Evolutionary conservation across 2,888 invertebrate species (phyloP).

Genomic region (Hybos culiciformis): DNA sequence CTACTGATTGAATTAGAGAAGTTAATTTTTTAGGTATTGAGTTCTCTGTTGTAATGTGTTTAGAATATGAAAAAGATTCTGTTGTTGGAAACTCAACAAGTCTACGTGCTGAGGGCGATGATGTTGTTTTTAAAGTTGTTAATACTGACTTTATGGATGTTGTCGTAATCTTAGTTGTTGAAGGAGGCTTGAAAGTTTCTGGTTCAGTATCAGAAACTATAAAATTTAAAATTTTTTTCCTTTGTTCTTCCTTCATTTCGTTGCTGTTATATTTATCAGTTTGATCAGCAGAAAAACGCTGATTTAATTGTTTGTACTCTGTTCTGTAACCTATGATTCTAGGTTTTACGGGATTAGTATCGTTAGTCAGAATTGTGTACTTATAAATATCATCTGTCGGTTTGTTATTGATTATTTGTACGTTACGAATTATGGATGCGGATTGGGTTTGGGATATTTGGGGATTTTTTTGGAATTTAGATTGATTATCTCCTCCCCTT

Average conservation of each 20-base stretch:
- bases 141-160: constrained; percentile 10
- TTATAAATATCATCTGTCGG: constrained; percentile 3
- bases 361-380: constrained; percentile 2
- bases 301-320: background rate
- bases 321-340: constrained; percentile 11
- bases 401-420: constrained; percentile 14
- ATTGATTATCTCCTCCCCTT: constrained; percentile 30
- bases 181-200: constrained; percentile 35
- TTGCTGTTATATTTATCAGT: constrained; percentile 1
- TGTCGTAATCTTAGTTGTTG: constrained; percentile 19
- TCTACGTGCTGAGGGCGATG: background rate
- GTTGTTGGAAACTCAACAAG: background rate
- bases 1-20: background rate
- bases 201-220: constrained; percentile 32
- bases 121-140: background rate
- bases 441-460: too few species aligned
- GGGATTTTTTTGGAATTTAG: too few species aligned
- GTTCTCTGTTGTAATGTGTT: background rate
- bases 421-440: too few species aligned
- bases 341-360: constrained; percentile 2
- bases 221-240: constrained; percentile 26
- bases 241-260: constrained; percentile 14
- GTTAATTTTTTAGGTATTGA: background rate
- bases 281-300: background rate
- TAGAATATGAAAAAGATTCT: background rate